These are phyloP conservation scores for Adrianichthys oophorus DNA, from an alignment of 2,797 vertebrate genomes.

Conservation along the genomic window DNA sequence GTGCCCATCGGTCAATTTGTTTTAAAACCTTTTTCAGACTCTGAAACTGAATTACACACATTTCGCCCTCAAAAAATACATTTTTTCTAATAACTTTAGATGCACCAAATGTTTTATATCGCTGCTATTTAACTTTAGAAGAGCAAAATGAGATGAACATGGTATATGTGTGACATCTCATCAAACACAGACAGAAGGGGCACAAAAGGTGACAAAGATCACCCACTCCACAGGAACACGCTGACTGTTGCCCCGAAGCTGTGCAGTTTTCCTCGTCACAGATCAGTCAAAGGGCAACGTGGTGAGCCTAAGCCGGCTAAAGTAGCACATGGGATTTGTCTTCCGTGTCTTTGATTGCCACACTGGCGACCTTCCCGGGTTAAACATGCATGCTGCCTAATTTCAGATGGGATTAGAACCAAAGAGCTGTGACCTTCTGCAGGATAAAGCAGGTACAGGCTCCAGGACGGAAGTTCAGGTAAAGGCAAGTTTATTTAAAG, in stretches of 20 bases:
- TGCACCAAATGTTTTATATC: too few relatives aligned
- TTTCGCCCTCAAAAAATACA: neutral
- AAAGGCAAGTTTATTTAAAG: neutral
- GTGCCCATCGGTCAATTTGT: conserved; percentile 8
- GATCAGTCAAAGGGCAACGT: neutral
- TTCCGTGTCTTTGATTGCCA: neutral
- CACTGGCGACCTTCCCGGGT: neutral
- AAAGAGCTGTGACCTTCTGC: neutral
- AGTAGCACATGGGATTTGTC: neutral
- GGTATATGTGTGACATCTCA: too few relatives aligned
- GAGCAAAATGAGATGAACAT: too few relatives aligned
- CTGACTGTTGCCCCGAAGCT: too few relatives aligned
- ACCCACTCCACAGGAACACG: too few relatives aligned
- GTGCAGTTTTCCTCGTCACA: too few relatives aligned
- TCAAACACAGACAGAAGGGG: too few relatives aligned
- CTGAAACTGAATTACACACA: neutral
- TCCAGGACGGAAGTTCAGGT: neutral
- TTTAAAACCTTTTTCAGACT: conserved; percentile 13
- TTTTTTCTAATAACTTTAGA: too few relatives aligned
- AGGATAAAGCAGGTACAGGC: neutral
- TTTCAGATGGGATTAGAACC: neutral
- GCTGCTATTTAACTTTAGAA: too few relatives aligned
- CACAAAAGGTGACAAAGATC: too few relatives aligned
- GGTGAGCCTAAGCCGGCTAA: neutral
- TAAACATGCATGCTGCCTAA: neutral